These are phyloP conservation scores for Malurus cyaneus DNA, from an alignment of 2,113 vertebrate genomes.

Conservation along the genomic window DNA sequence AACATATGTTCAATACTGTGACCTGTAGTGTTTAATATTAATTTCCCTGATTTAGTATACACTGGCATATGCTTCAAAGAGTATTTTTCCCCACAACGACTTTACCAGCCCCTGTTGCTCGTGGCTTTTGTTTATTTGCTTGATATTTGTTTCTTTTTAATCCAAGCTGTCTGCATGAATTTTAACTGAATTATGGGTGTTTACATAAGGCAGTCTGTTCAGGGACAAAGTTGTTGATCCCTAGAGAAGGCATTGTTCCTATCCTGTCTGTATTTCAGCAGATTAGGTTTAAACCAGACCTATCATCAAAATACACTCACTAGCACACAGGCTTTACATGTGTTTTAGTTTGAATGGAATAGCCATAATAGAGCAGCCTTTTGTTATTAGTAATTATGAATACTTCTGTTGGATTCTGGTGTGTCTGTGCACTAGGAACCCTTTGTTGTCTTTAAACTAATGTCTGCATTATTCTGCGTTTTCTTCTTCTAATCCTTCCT, in stretches of 20 bases:
- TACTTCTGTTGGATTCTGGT: conserved; percentile 17
- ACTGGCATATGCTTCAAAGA: conserved; percentile 21
- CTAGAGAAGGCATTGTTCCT: conserved; percentile 52
- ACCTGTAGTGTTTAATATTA: conserved; percentile 21
- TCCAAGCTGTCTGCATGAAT: conserved; percentile 53
- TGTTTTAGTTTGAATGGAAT: conserved; percentile 13
- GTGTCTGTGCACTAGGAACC: background rate
- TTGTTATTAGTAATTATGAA: conserved; percentile 50
- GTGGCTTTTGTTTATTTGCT: conserved; percentile 44
- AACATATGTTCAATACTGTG: background rate
- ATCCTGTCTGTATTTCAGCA: conserved; percentile 45
- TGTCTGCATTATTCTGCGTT: conserved; percentile 15
- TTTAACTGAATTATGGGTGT: conserved; percentile 60
- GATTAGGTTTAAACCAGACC: conserved; percentile 60
- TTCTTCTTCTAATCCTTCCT: conserved; percentile 27
- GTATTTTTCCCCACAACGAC: background rate
- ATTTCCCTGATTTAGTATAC: background rate
- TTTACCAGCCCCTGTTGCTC: conserved; percentile 17
- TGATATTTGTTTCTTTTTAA: conserved; percentile 54
- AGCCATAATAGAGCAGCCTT: background rate
- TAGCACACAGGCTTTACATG: conserved; percentile 8
- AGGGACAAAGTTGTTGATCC: conserved; percentile 60
- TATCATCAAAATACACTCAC: conserved; percentile 38
- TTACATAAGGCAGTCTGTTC: conserved; percentile 54
- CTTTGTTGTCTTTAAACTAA: conserved; percentile 25